Conservation (phyloP, 2,888 invertebrate genomes). For the Gibbula magus region DNA sequence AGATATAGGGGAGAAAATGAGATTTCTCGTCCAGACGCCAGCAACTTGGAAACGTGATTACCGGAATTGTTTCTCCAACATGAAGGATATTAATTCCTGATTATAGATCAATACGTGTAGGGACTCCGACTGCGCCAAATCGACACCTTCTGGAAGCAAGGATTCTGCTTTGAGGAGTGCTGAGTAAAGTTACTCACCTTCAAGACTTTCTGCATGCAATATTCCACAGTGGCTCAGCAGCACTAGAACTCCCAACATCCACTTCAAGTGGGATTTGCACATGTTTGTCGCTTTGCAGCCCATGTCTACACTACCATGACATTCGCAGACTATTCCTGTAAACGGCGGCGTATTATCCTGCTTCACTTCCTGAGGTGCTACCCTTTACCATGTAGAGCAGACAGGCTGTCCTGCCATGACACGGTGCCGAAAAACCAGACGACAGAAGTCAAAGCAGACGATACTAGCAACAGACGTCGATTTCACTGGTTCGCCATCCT, state of each 20-base stretch:
- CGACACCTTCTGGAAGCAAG: too few relatives aligned
- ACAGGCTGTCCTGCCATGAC: background rate
- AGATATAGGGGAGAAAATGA: too few relatives aligned
- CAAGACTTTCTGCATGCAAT: background rate
- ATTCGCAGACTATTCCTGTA: too few relatives aligned
- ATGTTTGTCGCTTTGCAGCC: background rate
- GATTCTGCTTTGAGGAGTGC: too few relatives aligned
- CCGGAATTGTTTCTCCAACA: background rate
- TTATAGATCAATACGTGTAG: background rate
- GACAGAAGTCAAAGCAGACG: slow-evolving; percentile 11
- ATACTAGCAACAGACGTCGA: slow-evolving; percentile 19
- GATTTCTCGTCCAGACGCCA: too few relatives aligned
- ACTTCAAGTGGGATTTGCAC: background rate
- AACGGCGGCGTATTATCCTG: too few relatives aligned
- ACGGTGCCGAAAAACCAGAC: background rate
- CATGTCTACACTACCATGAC: too few relatives aligned
- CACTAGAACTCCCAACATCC: background rate
- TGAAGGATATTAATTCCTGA: background rate
- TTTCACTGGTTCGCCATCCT: background rate
- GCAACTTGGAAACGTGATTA: background rate
- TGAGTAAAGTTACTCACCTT: background rate
- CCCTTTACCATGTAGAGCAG: too few relatives aligned
- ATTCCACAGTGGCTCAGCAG: background rate
- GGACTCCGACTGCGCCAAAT: too few relatives aligned
- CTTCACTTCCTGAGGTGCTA: too few relatives aligned